These are phyloP conservation scores for Triops cancriformis DNA, from an alignment of 1,140 invertebrate species.

Conservation along the genomic window DNA sequence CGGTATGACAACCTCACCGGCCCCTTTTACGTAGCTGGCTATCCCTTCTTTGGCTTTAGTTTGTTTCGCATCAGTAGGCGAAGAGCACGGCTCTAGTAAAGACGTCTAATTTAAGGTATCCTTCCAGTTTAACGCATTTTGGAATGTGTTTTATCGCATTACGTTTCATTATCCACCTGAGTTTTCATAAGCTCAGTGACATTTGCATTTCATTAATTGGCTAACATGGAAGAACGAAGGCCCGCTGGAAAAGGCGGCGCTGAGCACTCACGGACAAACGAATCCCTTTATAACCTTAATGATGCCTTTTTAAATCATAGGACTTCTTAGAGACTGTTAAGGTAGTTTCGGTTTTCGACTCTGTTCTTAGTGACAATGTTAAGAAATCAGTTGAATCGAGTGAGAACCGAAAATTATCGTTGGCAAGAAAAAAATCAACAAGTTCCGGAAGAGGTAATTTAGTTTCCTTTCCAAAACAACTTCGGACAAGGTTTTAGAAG, in stretches of 20 bases:
- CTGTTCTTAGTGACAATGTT: background rate
- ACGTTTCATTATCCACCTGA: background rate
- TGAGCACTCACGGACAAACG: background rate
- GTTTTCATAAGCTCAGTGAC: background rate
- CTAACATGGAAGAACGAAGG: background rate
- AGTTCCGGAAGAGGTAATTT: background rate
- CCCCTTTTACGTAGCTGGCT: no score
- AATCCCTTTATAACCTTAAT: constrained; percentile 5
- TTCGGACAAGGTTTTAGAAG: background rate
- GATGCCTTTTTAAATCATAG: background rate
- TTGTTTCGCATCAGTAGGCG: background rate
- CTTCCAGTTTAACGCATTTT: background rate
- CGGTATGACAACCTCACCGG: background rate
- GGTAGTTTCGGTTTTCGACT: background rate
- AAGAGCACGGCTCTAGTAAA: background rate
- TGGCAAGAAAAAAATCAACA: background rate
- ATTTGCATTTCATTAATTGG: background rate
- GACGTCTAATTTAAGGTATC: background rate
- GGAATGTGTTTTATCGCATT: background rate
- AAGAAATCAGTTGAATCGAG: background rate
- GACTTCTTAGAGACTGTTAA: background rate
- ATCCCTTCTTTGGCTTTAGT: no score
- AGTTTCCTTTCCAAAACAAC: background rate
- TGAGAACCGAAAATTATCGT: background rate
- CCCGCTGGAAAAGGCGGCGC: no score